Percentiles rank a stretch among this genome's conserved stretches.
phyloP scores from a whole-genome alignment of 2,888 invertebrate species.

The Escarpia spicata region DNA sequence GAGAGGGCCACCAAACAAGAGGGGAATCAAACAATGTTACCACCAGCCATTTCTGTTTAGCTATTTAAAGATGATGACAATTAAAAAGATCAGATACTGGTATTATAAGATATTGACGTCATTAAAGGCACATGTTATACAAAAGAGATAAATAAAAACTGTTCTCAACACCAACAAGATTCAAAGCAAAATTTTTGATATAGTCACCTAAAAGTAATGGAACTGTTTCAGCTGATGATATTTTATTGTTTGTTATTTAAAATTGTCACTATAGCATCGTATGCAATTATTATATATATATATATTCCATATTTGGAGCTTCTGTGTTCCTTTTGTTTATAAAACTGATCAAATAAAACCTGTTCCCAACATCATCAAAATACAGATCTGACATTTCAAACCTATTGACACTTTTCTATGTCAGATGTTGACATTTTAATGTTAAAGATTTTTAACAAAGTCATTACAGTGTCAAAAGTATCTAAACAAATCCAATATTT shows the following conservation, averaged over 20 bases:
- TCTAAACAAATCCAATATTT: no score
- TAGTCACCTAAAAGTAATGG: neutral
- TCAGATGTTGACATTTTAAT: no score
- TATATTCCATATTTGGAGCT: no score
- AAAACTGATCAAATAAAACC: no score
- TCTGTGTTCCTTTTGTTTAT: neutral
- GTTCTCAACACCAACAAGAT: neutral
- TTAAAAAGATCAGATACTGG: neutral
- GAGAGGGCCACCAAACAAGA: neutral
- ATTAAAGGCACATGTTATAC: neutral
- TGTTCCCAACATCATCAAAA: no score
- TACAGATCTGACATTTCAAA: no score
- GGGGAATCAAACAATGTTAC: neutral
- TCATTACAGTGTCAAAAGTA: no score
- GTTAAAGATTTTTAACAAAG: no score
- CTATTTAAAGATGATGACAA: neutral
- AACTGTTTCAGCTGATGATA: neutral
- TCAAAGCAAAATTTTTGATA: neutral
- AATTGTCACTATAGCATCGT: neutral
- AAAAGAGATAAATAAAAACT: neutral
- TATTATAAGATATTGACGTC: neutral
- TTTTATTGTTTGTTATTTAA: neutral
- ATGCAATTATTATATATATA: neutral
- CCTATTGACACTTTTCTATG: no score
- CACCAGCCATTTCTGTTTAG: neutral